Conservation (phyloP, 2,113 vertebrate species). For the Oxyura jamaicensis region DNA sequence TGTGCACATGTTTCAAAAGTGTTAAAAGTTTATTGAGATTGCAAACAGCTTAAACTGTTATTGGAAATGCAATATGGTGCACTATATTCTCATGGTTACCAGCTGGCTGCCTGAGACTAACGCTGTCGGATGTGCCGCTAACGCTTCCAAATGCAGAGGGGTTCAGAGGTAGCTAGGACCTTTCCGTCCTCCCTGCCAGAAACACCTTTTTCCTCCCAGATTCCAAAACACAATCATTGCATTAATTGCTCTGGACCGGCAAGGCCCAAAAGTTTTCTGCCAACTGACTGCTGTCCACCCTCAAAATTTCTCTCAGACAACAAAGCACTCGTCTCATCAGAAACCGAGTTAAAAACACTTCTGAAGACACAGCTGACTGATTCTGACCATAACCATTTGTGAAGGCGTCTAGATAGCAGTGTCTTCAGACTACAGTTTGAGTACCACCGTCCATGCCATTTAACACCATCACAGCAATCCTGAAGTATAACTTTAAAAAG, state of each 20-base stretch:
- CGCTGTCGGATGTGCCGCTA: not conserved
- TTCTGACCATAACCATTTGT: not conserved
- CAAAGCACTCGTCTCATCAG: accelerated
- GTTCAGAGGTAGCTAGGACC: not conserved
- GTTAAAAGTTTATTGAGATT: slow-evolving; percentile 12
- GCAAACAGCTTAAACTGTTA: not conserved
- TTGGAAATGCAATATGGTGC: not conserved
- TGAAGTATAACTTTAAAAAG: slow-evolving; percentile 31
- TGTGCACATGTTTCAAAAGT: not conserved
- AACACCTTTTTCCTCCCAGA: not conserved
- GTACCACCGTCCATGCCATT: not conserved
- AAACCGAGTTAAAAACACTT: not conserved
- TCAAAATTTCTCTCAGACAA: accelerated
- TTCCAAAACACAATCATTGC: slow-evolving; percentile 20
- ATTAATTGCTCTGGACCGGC: slow-evolving; percentile 54
- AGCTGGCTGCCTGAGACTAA: slow-evolving; percentile 38
- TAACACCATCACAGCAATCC: slow-evolving; percentile 9
- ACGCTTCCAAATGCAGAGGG: accelerated
- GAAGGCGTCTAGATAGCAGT: accelerated
- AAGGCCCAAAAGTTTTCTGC: not conserved
- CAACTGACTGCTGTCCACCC: not conserved
- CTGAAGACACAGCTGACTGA: not conserved
- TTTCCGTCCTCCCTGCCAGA: not conserved
- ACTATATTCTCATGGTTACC: not conserved
- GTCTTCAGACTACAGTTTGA: not conserved